Evolutionary conservation across 1,140 invertebrate genomes (phyloP), one percentile per base, ranked within the genome.

Genomic region (Cataglyphis hispanica): DNA sequence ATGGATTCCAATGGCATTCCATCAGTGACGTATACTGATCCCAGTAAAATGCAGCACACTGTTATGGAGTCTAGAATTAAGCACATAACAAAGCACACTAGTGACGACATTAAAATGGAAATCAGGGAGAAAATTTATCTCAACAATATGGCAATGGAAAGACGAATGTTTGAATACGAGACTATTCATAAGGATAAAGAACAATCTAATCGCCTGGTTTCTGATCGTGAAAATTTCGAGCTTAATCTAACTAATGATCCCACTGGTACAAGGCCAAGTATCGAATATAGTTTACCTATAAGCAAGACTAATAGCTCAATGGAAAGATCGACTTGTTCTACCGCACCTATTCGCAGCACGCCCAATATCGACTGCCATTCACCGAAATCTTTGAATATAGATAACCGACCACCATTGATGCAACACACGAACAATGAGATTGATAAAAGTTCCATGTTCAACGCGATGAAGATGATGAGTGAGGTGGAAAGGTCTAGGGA

Each of bases 11-110:
- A 91, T 22, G 84, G 88, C 22, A 87, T 90, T 8, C 86, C 91
- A 0, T 92, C 91, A 0, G 91, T 94, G 1, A 93, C 92, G 0
- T 94, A 94, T n/a, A 91, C 92, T 1, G 92, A 92, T 77, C 87
- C 92, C 0, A 90, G 86, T 7, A 93, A 92, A 27, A 90, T 93
- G 66, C 92, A 92, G 6, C 90, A 92, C 5, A 58, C 78, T 0
- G 34, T 86, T 5, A 86, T 91, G 13, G 91, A 93, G 8, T 74
- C 89, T 0, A 90, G 90, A 46, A 8, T 81, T 0, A 93, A 92
- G 43, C 88, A 69, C 8, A 22, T 61, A 0, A 87, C 84, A 13
- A 92, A 91, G 19, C 77, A 87, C 7, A 87, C 64, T 16, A 34
- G 78, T 6, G 91, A 93, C 0, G 91, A 92, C 8, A 84, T 91